phyloP scores from a whole-genome alignment of 2,888 invertebrate genomes.

The Diaperis boleti region DNA sequence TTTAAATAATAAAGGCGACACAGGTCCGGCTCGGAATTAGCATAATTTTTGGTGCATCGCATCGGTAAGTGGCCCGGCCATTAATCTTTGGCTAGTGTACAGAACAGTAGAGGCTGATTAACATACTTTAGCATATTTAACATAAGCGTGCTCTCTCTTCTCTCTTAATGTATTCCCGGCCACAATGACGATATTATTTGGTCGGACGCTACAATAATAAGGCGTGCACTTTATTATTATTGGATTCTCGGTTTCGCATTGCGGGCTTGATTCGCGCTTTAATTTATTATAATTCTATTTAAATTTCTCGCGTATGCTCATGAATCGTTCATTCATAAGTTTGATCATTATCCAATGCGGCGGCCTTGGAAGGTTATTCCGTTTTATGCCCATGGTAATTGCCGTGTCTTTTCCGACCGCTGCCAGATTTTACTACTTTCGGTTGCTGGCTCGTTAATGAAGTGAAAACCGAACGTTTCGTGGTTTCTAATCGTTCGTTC shows the following conservation, averaged over 20 bases:
- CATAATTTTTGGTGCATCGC: slow-evolving; percentile 45
- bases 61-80: slow-evolving; percentile 50
- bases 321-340: slow-evolving; percentile 56
- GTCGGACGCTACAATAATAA: slow-evolving; percentile 25
- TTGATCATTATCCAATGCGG: slow-evolving; percentile 48
- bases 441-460: too few relatives aligned
- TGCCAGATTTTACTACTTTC: slow-evolving; percentile 2
- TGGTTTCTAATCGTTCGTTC: too few relatives aligned
- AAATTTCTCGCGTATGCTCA: slow-evolving; percentile 53
- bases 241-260: slow-evolving; percentile 31
- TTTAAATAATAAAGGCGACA: slow-evolving; percentile 57
- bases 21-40: slow-evolving; percentile 46
- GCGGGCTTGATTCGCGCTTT: slow-evolving; percentile 37
- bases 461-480: too few relatives aligned
- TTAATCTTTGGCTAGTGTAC: slow-evolving; percentile 52
- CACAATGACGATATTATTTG: slow-evolving; percentile 54
- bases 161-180: slow-evolving; percentile 56
- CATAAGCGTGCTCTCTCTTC: slow-evolving; percentile 60
- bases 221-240: slow-evolving; percentile 42
- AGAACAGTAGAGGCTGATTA: slow-evolving; percentile 56
- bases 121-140: slow-evolving; percentile 57
- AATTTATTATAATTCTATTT: slow-evolving; percentile 57
- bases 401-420: slow-evolving; percentile 37
- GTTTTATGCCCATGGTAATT: slow-evolving; percentile 41
- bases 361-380: slow-evolving; percentile 41